Evolutionary conservation across 2,888 invertebrate species (phyloP), one percentile per base, ranked within the genome.

Genomic region (Eumacrocentrus americanus): DNA sequence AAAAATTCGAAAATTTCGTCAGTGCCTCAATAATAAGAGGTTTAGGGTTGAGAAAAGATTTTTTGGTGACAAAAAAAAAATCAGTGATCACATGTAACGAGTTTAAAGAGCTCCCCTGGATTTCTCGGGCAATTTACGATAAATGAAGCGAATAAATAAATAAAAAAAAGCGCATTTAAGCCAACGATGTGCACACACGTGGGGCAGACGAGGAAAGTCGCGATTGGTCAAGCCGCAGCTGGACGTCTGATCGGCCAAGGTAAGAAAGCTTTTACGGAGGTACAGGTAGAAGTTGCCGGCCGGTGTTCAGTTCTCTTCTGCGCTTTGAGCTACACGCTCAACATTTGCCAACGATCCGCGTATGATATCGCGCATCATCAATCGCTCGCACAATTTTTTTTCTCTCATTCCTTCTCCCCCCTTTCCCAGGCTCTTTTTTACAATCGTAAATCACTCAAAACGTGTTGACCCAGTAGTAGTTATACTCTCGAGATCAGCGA

Each of bases 241-340:
- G 69, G 70, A 72, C 68, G 70, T 68, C 66, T 70, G 71, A 53
- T 52, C 23, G 46, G 68, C 66, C 64, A 69, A 68, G 67, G 67
- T 63, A 51, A 48, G 38, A 37, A 46, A 48, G 50, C 51, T 50
- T n/a, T 34, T 53, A 48, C 14, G 14, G 48, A 55, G 48, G 58
- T 38, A 58, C 47, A 29, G 50, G 48, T 23, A 62, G 40, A 59
- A 54, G 65, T 65, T 29, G 71, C 67, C 74, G 69, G 67, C 74
- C 74, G 72, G 75, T 65, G 70, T 69, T 76, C 75, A 76, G 76
- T 75, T 69, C 73, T 70, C 69, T 69, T 71, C 72, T 68, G 72
- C 66, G 71, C 71, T 71, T 65, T 70, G 71, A 72, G 67, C 68
- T 66, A 71, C 65, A 59, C 69, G 68, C 29, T 29, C 71, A 73